Evolutionary conservation across 1,140 invertebrate species (phyloP).

Genomic region (Parasteatoda tepidariorum): DNA sequence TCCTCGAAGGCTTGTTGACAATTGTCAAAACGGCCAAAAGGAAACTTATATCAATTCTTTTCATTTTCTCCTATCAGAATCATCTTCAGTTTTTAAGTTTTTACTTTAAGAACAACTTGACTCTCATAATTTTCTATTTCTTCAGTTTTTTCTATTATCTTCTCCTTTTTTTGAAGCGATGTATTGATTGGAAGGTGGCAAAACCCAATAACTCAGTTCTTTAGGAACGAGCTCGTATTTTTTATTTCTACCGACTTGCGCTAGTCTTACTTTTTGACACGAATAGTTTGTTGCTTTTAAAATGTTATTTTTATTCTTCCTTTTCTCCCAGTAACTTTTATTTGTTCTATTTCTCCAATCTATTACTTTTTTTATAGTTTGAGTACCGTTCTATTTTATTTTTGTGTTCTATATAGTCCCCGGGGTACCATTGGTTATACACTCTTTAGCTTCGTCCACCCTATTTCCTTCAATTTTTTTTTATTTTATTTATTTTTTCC

Average conservation of each 20-base stretch:
- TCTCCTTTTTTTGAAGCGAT: background rate
- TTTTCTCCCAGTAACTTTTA: constrained; percentile 41
- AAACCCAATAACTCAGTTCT: constrained; percentile 42
- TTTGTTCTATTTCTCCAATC: constrained; percentile 58
- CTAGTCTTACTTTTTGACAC: constrained; percentile 49
- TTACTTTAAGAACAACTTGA: constrained; percentile 48
- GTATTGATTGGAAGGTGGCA: constrained; percentile 33
- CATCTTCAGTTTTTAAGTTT: constrained; percentile 57
- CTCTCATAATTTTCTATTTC: constrained; percentile 36
- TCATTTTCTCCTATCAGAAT: constrained; percentile 54
- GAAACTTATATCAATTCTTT: constrained; percentile 60
- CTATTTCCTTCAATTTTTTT: background rate
- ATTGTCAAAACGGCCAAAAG: constrained; percentile 47
- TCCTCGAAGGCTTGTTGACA: constrained; percentile 51
- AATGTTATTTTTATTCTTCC: constrained; percentile 58
- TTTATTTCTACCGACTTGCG: background rate
- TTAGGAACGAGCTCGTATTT: background rate
- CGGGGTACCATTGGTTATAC: constrained; percentile 58
- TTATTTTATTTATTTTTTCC: background rate
- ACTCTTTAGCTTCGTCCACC: constrained; percentile 40
- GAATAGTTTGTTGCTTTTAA: constrained; percentile 61
- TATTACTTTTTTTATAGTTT: constrained; percentile 50
- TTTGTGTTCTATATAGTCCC: constrained; percentile 54
- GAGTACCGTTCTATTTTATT: constrained; percentile 57
- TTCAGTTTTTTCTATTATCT: constrained; percentile 20